Percentiles rank a stretch among this genome's conserved stretches.
These are phyloP conservation scores for Rhagophthalmus giganteus DNA, from an alignment of 2,888 invertebrate species.

Conservation along the genomic window DNA sequence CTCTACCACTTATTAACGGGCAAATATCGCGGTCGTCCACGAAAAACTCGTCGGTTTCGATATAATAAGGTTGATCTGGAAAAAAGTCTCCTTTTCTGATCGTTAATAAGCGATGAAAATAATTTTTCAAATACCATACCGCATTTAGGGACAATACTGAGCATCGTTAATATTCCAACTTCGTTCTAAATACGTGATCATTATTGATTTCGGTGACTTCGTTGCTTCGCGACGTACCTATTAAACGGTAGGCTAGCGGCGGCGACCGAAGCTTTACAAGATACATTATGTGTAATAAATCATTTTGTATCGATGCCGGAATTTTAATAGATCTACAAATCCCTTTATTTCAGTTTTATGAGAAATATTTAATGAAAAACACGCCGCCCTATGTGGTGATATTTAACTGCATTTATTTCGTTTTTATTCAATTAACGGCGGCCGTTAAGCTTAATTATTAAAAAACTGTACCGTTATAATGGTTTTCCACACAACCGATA, in stretches of 20 bases:
- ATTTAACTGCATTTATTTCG: no score
- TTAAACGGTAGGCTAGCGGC: not conserved
- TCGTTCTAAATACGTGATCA: conserved; percentile 25
- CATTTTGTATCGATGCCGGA: not conserved
- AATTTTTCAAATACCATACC: conserved; percentile 17
- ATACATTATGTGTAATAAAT: not conserved
- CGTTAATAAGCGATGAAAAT: conserved; percentile 17
- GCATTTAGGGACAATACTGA: conserved; percentile 21
- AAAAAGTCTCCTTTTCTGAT: conserved; percentile 2
- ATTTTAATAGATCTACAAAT: not conserved
- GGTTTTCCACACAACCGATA: no score
- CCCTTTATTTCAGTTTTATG: not conserved
- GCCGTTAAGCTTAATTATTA: no score
- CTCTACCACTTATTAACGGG: no score
- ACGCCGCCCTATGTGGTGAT: no score
- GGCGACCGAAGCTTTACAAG: not conserved
- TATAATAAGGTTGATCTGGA: not conserved
- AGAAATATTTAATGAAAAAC: not conserved
- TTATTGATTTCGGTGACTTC: conserved; percentile 27
- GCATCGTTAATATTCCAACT: conserved; percentile 17
- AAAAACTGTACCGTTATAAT: no score
- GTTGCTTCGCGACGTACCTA: conserved; percentile 13
- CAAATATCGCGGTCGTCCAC: conserved; percentile 6
- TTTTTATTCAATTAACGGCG: no score
- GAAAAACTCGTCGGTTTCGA: conserved; percentile 7